Evolutionary conservation across 2,888 invertebrate genomes (phyloP), one percentile per base, ranked within the genome.

Genomic region (Drosophila limbata): DNA sequence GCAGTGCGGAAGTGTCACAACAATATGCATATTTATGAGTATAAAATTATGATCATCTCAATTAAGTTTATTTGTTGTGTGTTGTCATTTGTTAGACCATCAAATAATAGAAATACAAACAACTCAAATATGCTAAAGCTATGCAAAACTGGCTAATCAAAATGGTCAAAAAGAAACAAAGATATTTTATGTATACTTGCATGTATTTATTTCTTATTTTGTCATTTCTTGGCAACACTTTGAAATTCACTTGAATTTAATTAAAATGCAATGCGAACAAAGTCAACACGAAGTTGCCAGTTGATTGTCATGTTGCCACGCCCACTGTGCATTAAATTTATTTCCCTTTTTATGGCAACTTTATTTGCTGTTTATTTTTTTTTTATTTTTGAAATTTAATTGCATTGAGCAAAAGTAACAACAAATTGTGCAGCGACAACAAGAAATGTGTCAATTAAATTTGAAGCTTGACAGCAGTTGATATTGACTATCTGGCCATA

Each of bases 381-480:
- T 28, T 28, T 28, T 28, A 8, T 28, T 28, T 28, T 28, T 28
- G n/a, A 59, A 60, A 63, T 53, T 65, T 63, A 66, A 79, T 68
- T 70, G 47, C 59, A 44, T 42, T 13, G 42, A 21, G 21, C 28
- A 45, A 55, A 15, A 25, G 9, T 50, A 56, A 47, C 19, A 60
- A 50, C 35, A 62, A 67, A 68, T 64, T 64, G 35, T 70, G 47
- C 59, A 44, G 55, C 35, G 52, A 60, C 63, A 72, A 63, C 73
- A 73, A 68, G 64, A 78, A 86, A 89, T 79, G 89, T 89, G 89
- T 83, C 89, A 86, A 87, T 87, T 87, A 88, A 88, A 89, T 88
- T 88, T 78, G 78, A 89, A 78, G 72, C 78, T 65, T 82, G 89
- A 89, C 83, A 81, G 77, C 73, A 71, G 68, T 72, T 70, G 56